A percentile compares a stretch with the other conserved stretches of the same genome.
These are phyloP conservation scores for Caenorhabditis latens DNA, from an alignment of 1,140 invertebrate genomes.

Conservation along the genomic window DNA sequence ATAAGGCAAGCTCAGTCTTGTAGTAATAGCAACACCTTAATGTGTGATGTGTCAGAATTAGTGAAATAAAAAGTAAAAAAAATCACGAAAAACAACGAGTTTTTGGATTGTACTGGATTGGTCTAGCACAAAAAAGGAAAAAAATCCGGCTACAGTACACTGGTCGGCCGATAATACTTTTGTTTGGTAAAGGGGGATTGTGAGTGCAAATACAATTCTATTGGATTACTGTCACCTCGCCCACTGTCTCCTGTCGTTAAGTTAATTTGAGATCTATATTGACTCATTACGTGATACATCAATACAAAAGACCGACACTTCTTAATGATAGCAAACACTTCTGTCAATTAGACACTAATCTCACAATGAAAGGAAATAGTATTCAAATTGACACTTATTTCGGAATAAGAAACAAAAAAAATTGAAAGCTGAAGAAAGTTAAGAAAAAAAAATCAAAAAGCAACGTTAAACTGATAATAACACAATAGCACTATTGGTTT, in stretches of 20 bases:
- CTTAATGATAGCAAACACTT: slow-evolving; percentile 30
- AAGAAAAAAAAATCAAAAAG: not conserved
- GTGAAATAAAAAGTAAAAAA: not conserved
- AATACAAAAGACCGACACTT: slow-evolving; percentile 2
- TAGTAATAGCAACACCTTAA: slow-evolving; percentile 2
- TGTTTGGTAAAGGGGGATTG: not conserved
- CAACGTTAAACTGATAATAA: slow-evolving; percentile 25
- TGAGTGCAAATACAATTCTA: slow-evolving; percentile 32
- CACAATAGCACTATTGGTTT: not conserved
- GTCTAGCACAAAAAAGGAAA: not conserved
- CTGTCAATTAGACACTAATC: slow-evolving; percentile 26
- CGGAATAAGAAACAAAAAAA: not conserved
- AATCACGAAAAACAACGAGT: not conserved
- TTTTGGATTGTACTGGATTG: not conserved
- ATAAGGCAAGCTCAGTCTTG: not conserved
- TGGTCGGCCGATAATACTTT: not conserved
- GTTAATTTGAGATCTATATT: not conserved
- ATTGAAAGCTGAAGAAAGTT: not conserved
- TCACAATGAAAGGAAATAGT: not conserved
- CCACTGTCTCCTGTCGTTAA: slow-evolving; percentile 6
- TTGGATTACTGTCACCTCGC: slow-evolving; percentile 33
- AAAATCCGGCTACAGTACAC: not conserved
- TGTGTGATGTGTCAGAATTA: not conserved
- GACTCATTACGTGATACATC: slow-evolving; percentile 52
- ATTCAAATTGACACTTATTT: slow-evolving; percentile 10